Evolutionary conservation across 2,797 vertebrate genomes (phyloP).

Genomic region (Sebastes itinus): DNA sequence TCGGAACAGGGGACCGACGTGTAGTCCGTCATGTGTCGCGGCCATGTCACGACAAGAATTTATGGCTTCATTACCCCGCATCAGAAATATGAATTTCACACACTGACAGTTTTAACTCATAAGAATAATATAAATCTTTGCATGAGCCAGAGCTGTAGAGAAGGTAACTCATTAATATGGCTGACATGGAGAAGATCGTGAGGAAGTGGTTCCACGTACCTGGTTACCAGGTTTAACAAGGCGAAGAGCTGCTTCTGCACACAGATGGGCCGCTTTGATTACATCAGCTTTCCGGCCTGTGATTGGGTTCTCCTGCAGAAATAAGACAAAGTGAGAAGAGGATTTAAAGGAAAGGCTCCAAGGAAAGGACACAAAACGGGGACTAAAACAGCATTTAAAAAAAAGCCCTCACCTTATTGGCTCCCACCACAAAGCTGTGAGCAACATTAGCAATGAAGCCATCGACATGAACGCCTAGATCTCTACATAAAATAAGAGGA

Average conservation of each 20-base stretch:
- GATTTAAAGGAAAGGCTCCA: neutral
- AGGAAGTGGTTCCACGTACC: conserved; percentile 72
- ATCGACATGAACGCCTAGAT: conserved; percentile 95
- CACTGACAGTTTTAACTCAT: neutral
- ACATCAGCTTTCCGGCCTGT: conserved; percentile 95
- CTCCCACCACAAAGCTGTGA: conserved; percentile 92
- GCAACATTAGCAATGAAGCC: conserved; percentile 97
- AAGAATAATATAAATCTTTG: neutral
- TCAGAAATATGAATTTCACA: neutral
- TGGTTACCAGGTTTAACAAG: conserved; percentile 97
- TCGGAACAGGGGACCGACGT: too few species aligned
- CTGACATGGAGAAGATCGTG: too few species aligned
- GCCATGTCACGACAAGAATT: too few species aligned
- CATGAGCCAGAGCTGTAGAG: neutral
- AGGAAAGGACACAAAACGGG: neutral
- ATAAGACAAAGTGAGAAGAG: neutral
- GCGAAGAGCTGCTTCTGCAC: conserved; percentile 94
- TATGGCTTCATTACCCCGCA: too few species aligned
- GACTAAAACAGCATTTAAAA: neutral
- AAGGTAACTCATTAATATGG: neutral
- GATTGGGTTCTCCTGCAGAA: conserved; percentile 87
- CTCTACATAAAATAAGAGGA: conserved; percentile 75
- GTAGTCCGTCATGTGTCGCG: too few species aligned
- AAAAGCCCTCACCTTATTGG: conserved; percentile 84
- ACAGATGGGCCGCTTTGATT: conserved; percentile 93